Conservation (phyloP, 1,140 invertebrate species). For the Leguminivora glycinivorella region DNA sequence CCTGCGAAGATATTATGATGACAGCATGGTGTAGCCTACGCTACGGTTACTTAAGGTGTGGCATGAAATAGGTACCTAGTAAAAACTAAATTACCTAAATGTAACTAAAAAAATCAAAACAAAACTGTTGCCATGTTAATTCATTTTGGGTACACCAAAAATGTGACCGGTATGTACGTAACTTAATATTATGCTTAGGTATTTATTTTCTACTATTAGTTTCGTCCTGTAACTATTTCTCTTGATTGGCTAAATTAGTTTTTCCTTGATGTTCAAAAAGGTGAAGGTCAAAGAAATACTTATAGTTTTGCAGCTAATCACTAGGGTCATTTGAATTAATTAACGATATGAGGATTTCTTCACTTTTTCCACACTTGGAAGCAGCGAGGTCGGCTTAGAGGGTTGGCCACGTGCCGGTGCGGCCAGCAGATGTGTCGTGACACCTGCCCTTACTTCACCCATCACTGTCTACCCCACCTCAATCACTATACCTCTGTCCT, state of each 20-base stretch:
- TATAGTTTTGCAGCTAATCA: not conserved
- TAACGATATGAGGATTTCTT: conserved; percentile 53
- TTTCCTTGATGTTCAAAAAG: not conserved
- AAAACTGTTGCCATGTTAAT: too few species aligned
- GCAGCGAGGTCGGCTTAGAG: conserved; percentile 64
- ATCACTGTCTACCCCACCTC: conserved; percentile 59
- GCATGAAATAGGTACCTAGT: too few species aligned
- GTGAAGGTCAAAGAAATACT: not conserved
- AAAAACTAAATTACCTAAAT: too few species aligned
- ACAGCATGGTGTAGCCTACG: too few species aligned
- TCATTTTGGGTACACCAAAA: too few species aligned
- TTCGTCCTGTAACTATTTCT: too few species aligned
- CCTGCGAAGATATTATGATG: too few species aligned
- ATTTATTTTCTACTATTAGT: too few species aligned
- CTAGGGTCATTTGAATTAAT: conserved; percentile 29
- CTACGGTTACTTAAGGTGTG: too few species aligned
- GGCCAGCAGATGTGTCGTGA: conserved; percentile 73
- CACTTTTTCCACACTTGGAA: conserved; percentile 58
- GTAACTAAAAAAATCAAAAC: too few species aligned
- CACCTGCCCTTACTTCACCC: conserved; percentile 71
- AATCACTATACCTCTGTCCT: conserved; percentile 53
- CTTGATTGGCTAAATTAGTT: not conserved
- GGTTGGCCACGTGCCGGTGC: conserved; percentile 71
- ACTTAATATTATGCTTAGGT: too few species aligned
- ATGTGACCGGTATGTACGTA: too few species aligned